Conservation (phyloP, 2,113 vertebrate species). For the Melozone crissalis region DNA sequence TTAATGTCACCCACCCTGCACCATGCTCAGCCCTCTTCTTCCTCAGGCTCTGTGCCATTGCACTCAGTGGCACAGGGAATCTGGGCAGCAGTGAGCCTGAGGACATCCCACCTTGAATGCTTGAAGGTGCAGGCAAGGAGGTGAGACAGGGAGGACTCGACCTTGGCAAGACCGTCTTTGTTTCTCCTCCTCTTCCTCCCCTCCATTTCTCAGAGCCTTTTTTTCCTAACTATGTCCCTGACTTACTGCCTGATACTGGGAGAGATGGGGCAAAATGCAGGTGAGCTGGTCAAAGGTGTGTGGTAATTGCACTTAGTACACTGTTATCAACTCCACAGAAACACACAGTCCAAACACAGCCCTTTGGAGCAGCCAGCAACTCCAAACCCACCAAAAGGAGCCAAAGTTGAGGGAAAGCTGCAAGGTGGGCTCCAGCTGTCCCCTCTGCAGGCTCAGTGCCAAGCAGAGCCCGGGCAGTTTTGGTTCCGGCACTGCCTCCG, state of each 20-base stretch:
- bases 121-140: neutral
- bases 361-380: neutral
- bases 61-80: neutral
- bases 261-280: neutral
- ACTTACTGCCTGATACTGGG: neutral
- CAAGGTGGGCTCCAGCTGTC: neutral
- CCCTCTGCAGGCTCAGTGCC: neutral
- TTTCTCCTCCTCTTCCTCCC: neutral
- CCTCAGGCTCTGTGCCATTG: neutral
- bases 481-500: neutral
- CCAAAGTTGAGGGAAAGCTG: neutral
- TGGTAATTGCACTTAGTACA: neutral
- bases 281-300: constrained; percentile 1
- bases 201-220: neutral
- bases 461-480: neutral
- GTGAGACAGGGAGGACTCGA: neutral
- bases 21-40: neutral
- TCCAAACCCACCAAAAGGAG: neutral
- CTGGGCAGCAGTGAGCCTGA: neutral
- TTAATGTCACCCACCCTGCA: neutral
- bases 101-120: neutral
- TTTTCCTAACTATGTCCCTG: neutral
- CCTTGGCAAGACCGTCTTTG: neutral
- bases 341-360: neutral
- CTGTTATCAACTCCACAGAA: neutral